Base-by-base conservation (phyloP, 1,140 invertebrate species). In the Drosophila obscura region DNA sequence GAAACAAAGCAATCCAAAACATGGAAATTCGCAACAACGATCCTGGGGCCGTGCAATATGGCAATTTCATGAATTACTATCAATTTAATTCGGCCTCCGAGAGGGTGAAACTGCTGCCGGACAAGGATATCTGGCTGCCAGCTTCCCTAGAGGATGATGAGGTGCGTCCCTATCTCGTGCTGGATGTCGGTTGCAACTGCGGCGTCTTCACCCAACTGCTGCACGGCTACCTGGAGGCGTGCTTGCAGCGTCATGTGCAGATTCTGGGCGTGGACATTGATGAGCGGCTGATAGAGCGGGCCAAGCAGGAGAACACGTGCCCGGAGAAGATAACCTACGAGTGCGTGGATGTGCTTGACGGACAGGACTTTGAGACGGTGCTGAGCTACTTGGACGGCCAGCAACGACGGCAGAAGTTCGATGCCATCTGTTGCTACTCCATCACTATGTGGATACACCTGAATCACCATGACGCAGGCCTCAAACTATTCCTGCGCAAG, bases 371-470 rank as follows among this genome's bases (percentile, higher is more conserved):
- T 45, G 49, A 91, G 5, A 28, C 16, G 0, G 82, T 95, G 5
- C 65, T 91, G 4, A 50, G 85, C 0, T 94, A 93, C 89, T 81
- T 95, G 53, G 52, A 81, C 7, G 67, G 65, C 0, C 60, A 92
- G 61, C 73, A 92, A 1, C 93, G 92, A 1, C 93, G 92, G 58
- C 52, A 76, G 2, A 92, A 92, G 65, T 97, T 97, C 92, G 94
- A 96, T 92, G 93, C 94, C 13, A 92, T 94, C 26, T 96, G 96
- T 90, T 96, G 95, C 85, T 96, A 97, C 91, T 96, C 96, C 15
- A 94, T 96, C 11, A 96, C 96, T 13, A 96, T 97, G 96, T 97
- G 96, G 96, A 96, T 97, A 73, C 96, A 97, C 91, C 82, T 97
- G 24, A 97, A 97, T 90, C 92, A 95, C 92, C 96, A 96, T 11